These are phyloP conservation scores for Candidula unifasciata DNA, from an alignment of 2,888 invertebrate genomes.

Conservation along the genomic window DNA sequence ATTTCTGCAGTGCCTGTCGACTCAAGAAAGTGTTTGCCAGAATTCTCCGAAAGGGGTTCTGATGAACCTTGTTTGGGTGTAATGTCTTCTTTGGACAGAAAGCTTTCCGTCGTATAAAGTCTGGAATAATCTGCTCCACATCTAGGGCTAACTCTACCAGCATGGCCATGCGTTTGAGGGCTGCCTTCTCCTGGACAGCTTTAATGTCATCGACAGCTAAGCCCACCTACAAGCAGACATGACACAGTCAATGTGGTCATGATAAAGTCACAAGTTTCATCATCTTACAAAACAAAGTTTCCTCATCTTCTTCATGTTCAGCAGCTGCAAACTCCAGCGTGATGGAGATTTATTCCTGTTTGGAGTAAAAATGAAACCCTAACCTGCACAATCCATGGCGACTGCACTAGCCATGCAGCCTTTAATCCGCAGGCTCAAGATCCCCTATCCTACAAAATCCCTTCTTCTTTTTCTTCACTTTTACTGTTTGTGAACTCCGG, in stretches of 20 bases:
- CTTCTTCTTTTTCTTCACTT: too few relatives aligned
- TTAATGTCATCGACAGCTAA: slow-evolving; percentile 81
- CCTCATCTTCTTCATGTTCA: too few relatives aligned
- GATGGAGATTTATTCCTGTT: too few relatives aligned
- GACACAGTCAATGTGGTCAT: neutral
- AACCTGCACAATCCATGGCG: too few relatives aligned
- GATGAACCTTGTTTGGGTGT: slow-evolving; percentile 71
- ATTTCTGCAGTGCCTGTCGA: slow-evolving; percentile 67
- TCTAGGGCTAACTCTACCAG: slow-evolving; percentile 78
- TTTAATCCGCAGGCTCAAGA: too few relatives aligned
- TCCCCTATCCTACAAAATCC: too few relatives aligned
- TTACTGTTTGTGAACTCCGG: too few relatives aligned
- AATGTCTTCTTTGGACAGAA: slow-evolving; percentile 70
- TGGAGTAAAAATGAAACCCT: too few relatives aligned
- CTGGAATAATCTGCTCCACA: slow-evolving; percentile 78
- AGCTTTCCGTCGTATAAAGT: slow-evolving; percentile 74
- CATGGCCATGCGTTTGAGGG: slow-evolving; percentile 77
- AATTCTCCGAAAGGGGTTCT: slow-evolving; percentile 58
- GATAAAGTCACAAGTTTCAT: neutral
- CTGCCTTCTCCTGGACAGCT: slow-evolving; percentile 80
- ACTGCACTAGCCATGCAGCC: too few relatives aligned
- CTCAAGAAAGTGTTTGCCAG: slow-evolving; percentile 64
- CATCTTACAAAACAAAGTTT: neutral
- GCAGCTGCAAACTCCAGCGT: too few relatives aligned
- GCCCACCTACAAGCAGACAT: slow-evolving; percentile 76